These are phyloP conservation scores for Ceyx cyanopectus DNA, from an alignment of 2,113 vertebrate species.

Conservation along the genomic window DNA sequence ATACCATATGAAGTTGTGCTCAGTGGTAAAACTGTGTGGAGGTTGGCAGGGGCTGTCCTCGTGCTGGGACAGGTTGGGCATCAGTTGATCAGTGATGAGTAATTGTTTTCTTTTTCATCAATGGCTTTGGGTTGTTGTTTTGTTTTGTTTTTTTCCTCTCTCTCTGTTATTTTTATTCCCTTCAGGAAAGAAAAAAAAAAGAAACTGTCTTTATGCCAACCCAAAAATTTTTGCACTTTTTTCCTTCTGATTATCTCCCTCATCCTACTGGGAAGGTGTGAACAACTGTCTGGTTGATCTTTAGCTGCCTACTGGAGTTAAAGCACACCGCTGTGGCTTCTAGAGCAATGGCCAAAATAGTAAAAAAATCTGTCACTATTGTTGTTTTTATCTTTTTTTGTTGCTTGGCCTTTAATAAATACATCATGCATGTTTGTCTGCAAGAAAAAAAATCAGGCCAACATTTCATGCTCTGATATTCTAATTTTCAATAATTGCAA, in stretches of 20 bases:
- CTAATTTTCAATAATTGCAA: constrained; percentile 20
- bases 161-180: not conserved
- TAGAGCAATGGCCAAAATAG: not conserved
- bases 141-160: no score
- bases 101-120: not conserved
- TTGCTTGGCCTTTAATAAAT: not conserved
- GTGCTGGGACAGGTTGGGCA: not conserved
- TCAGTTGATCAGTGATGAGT: not conserved
- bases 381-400: not conserved
- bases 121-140: not conserved
- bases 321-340: not conserved
- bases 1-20: not conserved
- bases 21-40: not conserved
- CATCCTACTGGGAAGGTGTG: not conserved
- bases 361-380: not conserved
- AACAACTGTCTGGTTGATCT: not conserved
- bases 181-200: not conserved
- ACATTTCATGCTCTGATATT: not conserved
- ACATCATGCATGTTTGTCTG: not conserved
- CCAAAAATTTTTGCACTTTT: not conserved
- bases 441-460: not conserved
- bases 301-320: not conserved
- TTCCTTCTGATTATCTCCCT: not conserved
- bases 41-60: not conserved
- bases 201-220: not conserved